A percentile compares a stretch with the other conserved stretches of the same genome.
Conservation (phyloP, 2,113 vertebrate genomes). For the Amphilophus citrinellus region DNA sequence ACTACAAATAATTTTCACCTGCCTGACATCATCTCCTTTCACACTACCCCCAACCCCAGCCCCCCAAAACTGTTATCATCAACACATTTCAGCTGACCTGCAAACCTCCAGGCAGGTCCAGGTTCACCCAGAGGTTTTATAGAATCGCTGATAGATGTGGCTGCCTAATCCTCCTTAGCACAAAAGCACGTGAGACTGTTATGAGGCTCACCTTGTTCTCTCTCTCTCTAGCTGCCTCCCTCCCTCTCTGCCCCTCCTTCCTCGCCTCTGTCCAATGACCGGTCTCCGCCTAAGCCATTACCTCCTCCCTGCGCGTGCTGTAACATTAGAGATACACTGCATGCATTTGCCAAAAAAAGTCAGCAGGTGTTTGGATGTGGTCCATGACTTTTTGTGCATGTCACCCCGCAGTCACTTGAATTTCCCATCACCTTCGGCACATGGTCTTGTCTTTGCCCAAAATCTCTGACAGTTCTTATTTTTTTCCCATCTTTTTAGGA, state of each 20-base stretch:
- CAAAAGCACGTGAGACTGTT: conserved; percentile 81
- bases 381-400: conserved; percentile 50
- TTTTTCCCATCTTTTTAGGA: not conserved
- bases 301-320: not conserved
- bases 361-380: conserved; percentile 18
- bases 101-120: conserved; percentile 55
- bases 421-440: not conserved
- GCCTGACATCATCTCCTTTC: not conserved
- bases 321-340: not conserved
- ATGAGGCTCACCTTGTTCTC: conserved; percentile 67
- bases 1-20: not conserved
- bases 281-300: not conserved
- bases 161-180: conserved; percentile 83
- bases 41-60: not conserved
- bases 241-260: not conserved
- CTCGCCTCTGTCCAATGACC: not conserved
- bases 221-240: not conserved
- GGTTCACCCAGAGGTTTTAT: conserved; percentile 84
- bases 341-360: not conserved
- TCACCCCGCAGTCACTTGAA: conserved; percentile 34
- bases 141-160: conserved; percentile 78
- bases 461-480: not conserved
- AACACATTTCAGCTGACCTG: conserved; percentile 15
- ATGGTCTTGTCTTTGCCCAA: not conserved
- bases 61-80: not conserved